A percentile compares a stretch with the other conserved stretches of the same genome.
Evolutionary conservation across 2,888 invertebrate genomes (phyloP).

Genomic region (Microplitis manilae): DNA sequence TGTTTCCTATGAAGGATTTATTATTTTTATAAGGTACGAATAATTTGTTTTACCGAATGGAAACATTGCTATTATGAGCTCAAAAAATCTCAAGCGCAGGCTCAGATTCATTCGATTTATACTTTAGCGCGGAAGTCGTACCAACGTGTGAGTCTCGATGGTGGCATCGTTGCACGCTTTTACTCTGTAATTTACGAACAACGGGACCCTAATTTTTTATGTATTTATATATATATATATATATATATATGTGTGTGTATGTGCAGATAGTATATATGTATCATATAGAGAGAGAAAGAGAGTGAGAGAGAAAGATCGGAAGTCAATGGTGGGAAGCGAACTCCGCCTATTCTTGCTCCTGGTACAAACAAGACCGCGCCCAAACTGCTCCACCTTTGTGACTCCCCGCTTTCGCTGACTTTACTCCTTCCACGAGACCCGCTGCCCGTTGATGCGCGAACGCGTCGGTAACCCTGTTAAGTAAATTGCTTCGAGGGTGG

Average conservation of each 20-base stretch:
- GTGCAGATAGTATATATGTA: neutral
- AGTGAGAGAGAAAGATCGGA: conserved; percentile 24
- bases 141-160: neutral
- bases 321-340: conserved; percentile 43
- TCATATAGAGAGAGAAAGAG: neutral
- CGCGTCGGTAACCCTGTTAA: conserved; percentile 32
- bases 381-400: conserved; percentile 49
- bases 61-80: neutral
- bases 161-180: conserved; percentile 15
- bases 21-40: neutral
- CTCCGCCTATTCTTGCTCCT: conserved; percentile 56
- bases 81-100: conserved; percentile 26
- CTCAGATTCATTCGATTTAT: conserved; percentile 40
- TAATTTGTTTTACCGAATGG: neutral
- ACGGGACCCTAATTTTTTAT: neutral
- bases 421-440: conserved; percentile 6
- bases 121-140: conserved; percentile 2
- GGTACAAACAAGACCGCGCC: conserved; percentile 47
- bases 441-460: conserved; percentile 11
- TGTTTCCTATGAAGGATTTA: neutral
- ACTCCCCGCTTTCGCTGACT: conserved; percentile 5
- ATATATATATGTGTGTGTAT: neutral
- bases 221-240: neutral
- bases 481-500: conserved; percentile 29
- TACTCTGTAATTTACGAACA: neutral